Conservation (phyloP, 2,113 vertebrate genomes). For the Anseranas semipalmata region DNA sequence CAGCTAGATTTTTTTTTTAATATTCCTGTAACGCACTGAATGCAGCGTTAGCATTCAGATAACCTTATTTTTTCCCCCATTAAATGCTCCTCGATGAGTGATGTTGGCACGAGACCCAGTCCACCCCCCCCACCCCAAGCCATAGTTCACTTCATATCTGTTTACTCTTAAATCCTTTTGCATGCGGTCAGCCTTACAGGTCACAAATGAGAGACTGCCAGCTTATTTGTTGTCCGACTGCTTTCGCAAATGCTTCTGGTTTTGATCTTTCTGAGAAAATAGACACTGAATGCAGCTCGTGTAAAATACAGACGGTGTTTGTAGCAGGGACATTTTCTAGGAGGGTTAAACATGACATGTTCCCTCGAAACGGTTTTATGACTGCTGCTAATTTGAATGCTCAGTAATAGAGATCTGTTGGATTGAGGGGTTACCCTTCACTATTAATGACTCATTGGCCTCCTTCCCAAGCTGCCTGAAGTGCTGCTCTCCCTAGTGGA, state of each 20-base stretch:
- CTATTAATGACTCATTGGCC: slow-evolving; percentile 70
- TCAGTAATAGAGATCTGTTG: slow-evolving; percentile 45
- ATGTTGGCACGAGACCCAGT: background rate
- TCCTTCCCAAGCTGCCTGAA: slow-evolving; percentile 71
- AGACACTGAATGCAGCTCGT: background rate
- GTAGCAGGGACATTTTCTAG: background rate
- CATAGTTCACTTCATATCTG: slow-evolving; percentile 57
- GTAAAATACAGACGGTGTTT: background rate
- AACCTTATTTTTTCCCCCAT: background rate
- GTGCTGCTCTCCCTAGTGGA: slow-evolving; percentile 67
- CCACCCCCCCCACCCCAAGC: background rate
- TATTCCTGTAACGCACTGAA: background rate
- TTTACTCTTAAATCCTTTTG: slow-evolving; percentile 55
- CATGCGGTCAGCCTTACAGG: background rate
- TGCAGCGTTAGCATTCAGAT: background rate
- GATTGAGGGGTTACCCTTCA: slow-evolving; percentile 56
- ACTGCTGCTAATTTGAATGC: slow-evolving; percentile 50
- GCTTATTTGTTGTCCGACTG: background rate
- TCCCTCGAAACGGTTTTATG: slow-evolving; percentile 17
- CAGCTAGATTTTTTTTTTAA: background rate
- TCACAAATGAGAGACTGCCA: slow-evolving; percentile 4
- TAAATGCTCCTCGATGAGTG: slow-evolving; percentile 9
- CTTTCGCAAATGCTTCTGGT: slow-evolving; percentile 31
- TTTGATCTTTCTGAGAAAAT: background rate
- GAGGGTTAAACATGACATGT: background rate